Evolutionary conservation across 2,888 invertebrate species (phyloP), one percentile per base, ranked within the genome.

Genomic region (Metalampra italica): DNA sequence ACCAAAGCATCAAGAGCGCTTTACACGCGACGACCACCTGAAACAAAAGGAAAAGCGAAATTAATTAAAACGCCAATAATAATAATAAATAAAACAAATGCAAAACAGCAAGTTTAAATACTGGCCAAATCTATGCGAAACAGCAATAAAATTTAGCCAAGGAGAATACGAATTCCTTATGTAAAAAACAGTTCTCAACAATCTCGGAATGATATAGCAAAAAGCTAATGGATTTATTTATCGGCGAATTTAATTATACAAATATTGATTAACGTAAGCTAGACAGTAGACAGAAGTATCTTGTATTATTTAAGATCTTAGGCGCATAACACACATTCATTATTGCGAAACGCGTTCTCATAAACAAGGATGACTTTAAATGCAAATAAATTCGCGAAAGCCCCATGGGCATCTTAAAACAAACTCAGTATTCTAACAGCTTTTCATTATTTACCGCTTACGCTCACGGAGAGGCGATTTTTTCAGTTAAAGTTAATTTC

Each of bases 1-100:
- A 86, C 83, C 81, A 77, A 82, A 79, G 68, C 71, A 76, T 77
- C 68, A 74, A 71, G 64, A 76, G 73, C 66, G 70, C 61, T 66
- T 66, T 69, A 80, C 75, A 73, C 78, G 71, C 77, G 83, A 76
- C 78, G 88, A 76, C 84, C 81, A 90, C 84, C 90, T 90, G 90
- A 70, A 90, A 90, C 90, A 90, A 90, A 89, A 86, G 84, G 81
- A 85, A 85, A 90, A 90, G 90, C 90, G 78, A 90, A 90, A 90
- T 90, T 90, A 90, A 90, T 90, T 60, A 82, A 81, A 86, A 79
- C 68, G 88, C 88, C 85, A 88, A 84, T 84, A 58, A 83, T 76
- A 80, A 82, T 67, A n/a, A n/a, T 74, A 73, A 73, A 66, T 61
- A 75, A 77, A 59, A 53, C 51, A 57, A 22, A 71, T 65, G 68